Conservation (phyloP, 2,888 invertebrate species). For the Melinaea menophilus region DNA sequence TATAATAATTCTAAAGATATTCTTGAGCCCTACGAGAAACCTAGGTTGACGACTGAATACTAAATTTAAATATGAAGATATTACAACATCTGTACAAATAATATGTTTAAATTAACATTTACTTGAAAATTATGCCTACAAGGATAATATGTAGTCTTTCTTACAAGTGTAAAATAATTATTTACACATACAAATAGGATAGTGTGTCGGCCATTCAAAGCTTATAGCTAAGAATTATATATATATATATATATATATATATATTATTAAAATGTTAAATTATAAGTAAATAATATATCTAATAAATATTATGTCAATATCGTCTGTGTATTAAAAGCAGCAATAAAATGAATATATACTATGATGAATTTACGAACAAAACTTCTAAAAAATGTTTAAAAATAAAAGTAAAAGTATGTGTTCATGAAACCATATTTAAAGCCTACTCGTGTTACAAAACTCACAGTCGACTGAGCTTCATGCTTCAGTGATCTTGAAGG, state of each 20-base stretch:
- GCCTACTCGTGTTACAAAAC: conserved; percentile 13
- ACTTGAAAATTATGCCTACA: conserved; percentile 1
- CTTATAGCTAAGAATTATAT: no score
- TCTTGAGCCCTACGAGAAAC: conserved; percentile 16
- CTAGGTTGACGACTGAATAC: conserved; percentile 17
- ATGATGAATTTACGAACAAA: no score
- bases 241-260: no score
- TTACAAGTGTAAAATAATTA: background rate
- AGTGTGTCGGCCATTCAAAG: no score
- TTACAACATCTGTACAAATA: conserved; percentile 12
- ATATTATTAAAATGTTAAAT: no score
- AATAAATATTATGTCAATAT: no score
- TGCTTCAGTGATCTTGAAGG: conserved; percentile 17
- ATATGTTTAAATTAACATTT: conserved; percentile 14
- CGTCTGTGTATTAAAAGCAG: no score
- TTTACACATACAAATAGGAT: no score
- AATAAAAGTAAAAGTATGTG: no score
- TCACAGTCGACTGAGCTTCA: conserved; percentile 17
- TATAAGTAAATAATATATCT: no score
- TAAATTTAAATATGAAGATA: conserved; percentile 5
- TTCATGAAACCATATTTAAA: conserved; percentile 6
- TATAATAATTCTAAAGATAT: conserved; percentile 12
- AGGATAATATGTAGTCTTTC: conserved; percentile 5
- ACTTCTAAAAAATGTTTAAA: no score
- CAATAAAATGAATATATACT: no score